Conservation (phyloP, 2,797 vertebrate genomes). For the Prunella strophiata region DNA sequence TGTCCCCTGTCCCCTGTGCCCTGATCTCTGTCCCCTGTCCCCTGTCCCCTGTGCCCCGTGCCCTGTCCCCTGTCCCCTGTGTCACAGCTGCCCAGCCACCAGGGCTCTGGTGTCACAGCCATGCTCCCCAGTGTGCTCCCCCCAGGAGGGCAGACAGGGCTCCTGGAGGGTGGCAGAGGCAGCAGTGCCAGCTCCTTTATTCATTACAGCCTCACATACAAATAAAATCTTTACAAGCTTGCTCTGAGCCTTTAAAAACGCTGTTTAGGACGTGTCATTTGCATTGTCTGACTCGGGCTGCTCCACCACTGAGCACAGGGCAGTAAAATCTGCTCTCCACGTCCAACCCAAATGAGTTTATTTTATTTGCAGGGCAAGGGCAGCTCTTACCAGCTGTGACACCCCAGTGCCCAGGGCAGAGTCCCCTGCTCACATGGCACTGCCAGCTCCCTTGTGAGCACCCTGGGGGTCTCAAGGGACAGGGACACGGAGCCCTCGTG, state of each 20-base stretch:
- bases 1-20: not conserved
- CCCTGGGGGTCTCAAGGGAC: fast-evolving
- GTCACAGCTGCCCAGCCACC: not conserved
- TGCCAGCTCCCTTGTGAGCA: fast-evolving
- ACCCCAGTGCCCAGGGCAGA: not conserved
- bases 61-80: fast-evolving
- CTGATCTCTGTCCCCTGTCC: fast-evolving
- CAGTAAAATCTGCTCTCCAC: slow-evolving; percentile 9
- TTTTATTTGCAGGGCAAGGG: slow-evolving; percentile 25
- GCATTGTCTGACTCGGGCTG: slow-evolving; percentile 9
- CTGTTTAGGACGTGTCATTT: slow-evolving; percentile 41
- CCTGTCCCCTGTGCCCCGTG: fast-evolving
- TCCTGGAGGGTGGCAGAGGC: slow-evolving; percentile 22
- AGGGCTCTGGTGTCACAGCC: not conserved
- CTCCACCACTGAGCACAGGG: not conserved
- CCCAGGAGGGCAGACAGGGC: slow-evolving; percentile 33
- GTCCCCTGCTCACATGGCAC: not conserved
- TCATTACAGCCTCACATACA: slow-evolving; percentile 23
- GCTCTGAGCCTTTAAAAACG: slow-evolving; percentile 42
- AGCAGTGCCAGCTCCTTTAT: slow-evolving; percentile 28
- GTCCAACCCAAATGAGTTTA: not conserved
- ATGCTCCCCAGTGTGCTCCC: not conserved
- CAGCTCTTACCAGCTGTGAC: not conserved
- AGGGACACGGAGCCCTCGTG: fast-evolving
- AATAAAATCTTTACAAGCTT: slow-evolving; percentile 66